Percentiles rank a stretch among this genome's conserved stretches.
Evolutionary conservation across 2,888 invertebrate genomes (phyloP).

Genomic region (Andrena marginata): DNA sequence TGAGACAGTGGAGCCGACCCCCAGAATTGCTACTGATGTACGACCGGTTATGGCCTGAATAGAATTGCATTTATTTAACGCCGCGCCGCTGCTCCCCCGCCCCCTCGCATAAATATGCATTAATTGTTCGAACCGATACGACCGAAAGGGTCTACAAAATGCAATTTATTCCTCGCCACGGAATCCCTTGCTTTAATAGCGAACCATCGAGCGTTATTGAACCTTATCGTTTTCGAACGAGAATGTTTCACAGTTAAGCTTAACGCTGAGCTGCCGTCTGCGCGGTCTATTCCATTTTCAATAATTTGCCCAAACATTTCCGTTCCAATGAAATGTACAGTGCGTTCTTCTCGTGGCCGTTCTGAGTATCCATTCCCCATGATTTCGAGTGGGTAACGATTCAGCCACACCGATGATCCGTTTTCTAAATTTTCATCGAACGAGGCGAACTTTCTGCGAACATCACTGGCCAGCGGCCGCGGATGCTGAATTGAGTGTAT

Average conservation of each 20-base stretch:
- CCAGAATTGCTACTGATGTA: slow-evolving; percentile 48
- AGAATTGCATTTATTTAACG: slow-evolving; percentile 62
- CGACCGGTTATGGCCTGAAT: slow-evolving; percentile 38
- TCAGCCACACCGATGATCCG: slow-evolving; percentile 24
- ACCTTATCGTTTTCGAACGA: background rate
- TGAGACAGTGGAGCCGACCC: slow-evolving; percentile 17
- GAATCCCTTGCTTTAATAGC: background rate
- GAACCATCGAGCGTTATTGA: slow-evolving; percentile 12
- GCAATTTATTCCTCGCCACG: slow-evolving; percentile 31
- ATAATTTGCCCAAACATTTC: background rate
- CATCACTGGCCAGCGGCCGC: slow-evolving; percentile 17
- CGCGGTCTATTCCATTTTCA: background rate
- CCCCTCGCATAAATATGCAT: slow-evolving; percentile 41
- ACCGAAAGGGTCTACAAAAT: slow-evolving; percentile 19
- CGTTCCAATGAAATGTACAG: no score
- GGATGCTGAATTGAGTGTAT: slow-evolving; percentile 44
- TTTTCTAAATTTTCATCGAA: slow-evolving; percentile 25
- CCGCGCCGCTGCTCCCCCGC: slow-evolving; percentile 5
- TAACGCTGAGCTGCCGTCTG: background rate
- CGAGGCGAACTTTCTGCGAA: slow-evolving; percentile 9
- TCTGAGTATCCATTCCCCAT: background rate
- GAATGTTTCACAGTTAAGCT: background rate
- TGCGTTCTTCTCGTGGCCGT: no score
- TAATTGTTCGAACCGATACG: slow-evolving; percentile 45
- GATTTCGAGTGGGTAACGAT: background rate